These are phyloP conservation scores for Diarsia rubi DNA, from an alignment of 2,888 invertebrate species.

Conservation along the genomic window DNA sequence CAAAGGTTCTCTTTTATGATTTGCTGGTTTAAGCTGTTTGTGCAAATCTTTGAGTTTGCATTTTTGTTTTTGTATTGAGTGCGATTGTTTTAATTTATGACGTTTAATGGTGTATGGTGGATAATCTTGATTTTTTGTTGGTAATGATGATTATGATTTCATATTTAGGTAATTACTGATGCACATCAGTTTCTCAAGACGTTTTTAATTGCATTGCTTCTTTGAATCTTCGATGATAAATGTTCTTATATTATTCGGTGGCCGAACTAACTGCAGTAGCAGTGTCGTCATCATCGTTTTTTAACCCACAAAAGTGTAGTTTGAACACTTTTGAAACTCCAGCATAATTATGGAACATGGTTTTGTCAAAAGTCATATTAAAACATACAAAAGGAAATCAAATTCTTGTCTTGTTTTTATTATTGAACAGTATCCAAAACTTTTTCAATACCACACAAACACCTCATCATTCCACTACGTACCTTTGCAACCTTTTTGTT, in stretches of 20 bases:
- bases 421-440: conserved; percentile 3
- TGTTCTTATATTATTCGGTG: background rate
- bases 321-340: background rate
- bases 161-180: background rate
- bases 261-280: background rate
- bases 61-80: background rate
- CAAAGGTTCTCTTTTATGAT: conserved; percentile 54
- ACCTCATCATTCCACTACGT: conserved; percentile 7
- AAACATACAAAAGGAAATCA: background rate
- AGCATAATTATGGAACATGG: background rate
- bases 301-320: background rate
- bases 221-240: background rate
- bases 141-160: background rate
- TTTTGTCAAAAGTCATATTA: background rate
- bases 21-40: conserved; percentile 4
- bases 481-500: conserved; percentile 6
- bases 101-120: background rate
- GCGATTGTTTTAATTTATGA: background rate
- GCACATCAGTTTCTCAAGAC: background rate
- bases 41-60: background rate
- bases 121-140: background rate
- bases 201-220: background rate
- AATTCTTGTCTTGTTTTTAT: background rate
- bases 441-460: conserved; percentile 26
- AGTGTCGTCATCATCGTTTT: background rate